phyloP scores from a whole-genome alignment of 2,113 vertebrate genomes.

The Bubo bubo region DNA sequence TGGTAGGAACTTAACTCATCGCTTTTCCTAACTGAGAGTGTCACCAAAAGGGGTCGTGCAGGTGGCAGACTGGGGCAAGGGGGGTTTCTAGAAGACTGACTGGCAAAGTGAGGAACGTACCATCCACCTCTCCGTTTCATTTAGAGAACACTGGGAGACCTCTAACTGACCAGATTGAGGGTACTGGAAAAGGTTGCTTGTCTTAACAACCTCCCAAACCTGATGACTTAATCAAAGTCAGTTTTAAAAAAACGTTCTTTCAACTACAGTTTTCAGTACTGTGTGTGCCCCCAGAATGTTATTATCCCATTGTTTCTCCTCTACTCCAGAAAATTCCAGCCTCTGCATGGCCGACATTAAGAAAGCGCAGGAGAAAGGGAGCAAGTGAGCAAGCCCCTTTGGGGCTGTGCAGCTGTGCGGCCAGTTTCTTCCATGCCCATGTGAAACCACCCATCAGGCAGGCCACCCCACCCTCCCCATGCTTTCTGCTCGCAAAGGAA shows the following conservation, averaged over 20 bases:
- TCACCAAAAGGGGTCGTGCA: background rate
- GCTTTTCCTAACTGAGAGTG: background rate
- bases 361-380: background rate
- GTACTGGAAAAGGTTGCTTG: background rate
- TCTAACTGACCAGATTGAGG: background rate
- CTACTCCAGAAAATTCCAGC: background rate
- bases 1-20: background rate
- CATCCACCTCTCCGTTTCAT: background rate
- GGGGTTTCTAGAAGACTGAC: background rate
- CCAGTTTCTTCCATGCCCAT: rapidly evolving
- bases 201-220: background rate
- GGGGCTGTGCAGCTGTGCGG: background rate
- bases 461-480: rapidly evolving
- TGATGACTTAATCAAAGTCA: background rate
- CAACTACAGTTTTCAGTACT: background rate
- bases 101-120: background rate
- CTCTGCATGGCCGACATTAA: background rate
- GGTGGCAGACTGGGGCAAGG: background rate
- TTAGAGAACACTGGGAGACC: background rate
- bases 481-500: background rate
- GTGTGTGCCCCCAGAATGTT: background rate
- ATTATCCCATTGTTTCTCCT: background rate
- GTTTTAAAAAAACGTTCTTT: background rate
- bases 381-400: background rate
- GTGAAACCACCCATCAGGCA: background rate